phyloP scores from a whole-genome alignment of 64 coral and sea anemone genomes.

The Montipora cactus region DNA sequence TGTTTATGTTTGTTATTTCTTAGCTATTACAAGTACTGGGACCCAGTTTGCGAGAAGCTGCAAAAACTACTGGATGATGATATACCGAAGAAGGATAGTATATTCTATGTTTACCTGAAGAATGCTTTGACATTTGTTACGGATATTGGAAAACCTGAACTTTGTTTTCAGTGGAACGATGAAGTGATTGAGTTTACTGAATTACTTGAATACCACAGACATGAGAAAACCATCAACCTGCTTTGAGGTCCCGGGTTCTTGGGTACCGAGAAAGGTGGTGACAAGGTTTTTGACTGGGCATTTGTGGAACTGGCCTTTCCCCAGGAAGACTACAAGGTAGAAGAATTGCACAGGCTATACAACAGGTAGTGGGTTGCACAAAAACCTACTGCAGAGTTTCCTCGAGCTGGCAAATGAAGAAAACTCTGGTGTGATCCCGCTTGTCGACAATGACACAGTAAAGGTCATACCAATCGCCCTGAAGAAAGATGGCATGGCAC shows the following conservation, averaged over 20 bases:
- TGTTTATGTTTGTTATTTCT: not conserved
- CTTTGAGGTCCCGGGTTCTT: constrained; percentile 14
- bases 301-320: constrained; percentile 53
- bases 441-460: constrained; percentile 33
- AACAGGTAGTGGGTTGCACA: constrained; percentile 31
- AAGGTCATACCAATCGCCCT: constrained; percentile 23
- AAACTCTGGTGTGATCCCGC: not conserved
- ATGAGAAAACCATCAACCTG: constrained; percentile 34
- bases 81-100: not conserved
- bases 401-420: constrained; percentile 33
- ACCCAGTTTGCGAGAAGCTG: not conserved
- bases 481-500: constrained; percentile 44
- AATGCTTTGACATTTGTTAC: not conserved
- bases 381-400: constrained; percentile 34
- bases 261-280: constrained; percentile 27
- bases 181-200: constrained; percentile 38
- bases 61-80: not conserved
- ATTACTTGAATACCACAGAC: constrained; percentile 23
- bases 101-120: not conserved
- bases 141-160: not conserved
- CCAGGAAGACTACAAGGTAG: constrained; percentile 43
- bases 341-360: constrained; percentile 35
- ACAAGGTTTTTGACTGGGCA: constrained; percentile 26
- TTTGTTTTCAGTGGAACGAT: constrained; percentile 29
- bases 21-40: not conserved